Conservation (phyloP, 2,113 vertebrate species). For the Promerops cafer region DNA sequence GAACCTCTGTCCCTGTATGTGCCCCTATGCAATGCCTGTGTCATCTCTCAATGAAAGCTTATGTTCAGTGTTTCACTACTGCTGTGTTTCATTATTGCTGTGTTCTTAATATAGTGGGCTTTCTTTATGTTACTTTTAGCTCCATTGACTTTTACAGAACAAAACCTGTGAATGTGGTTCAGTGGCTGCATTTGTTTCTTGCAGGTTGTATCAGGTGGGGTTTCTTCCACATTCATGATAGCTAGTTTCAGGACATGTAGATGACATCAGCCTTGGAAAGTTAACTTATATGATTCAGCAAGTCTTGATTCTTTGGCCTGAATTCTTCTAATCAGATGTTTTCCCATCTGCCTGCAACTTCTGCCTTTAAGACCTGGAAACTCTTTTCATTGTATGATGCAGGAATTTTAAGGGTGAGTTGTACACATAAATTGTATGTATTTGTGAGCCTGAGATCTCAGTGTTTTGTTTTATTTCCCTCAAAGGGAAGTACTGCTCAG, state of each 20-base stretch:
- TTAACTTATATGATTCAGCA: background rate
- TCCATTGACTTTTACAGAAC: background rate
- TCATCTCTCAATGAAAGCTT: background rate
- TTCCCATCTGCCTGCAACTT: background rate
- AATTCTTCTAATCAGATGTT: background rate
- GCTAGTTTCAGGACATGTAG: background rate
- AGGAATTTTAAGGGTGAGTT: background rate
- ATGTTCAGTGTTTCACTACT: background rate
- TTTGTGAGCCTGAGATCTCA: background rate
- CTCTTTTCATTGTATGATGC: background rate
- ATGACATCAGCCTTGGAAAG: background rate
- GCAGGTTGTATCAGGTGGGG: background rate
- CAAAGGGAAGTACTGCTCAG: background rate
- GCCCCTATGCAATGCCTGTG: background rate
- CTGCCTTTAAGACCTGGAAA: background rate
- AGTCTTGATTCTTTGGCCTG: background rate
- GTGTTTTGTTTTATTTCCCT: background rate
- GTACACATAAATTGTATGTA: background rate
- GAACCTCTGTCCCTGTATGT: background rate
- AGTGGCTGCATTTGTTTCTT: background rate
- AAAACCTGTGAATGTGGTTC: background rate
- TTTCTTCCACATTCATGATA: background rate
- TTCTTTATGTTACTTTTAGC: background rate
- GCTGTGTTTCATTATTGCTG: background rate
- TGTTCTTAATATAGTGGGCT: background rate